These are phyloP conservation scores for Meandrina meandrites DNA, from an alignment of 92 coral and sea anemone genomes.

Conservation along the genomic window DNA sequence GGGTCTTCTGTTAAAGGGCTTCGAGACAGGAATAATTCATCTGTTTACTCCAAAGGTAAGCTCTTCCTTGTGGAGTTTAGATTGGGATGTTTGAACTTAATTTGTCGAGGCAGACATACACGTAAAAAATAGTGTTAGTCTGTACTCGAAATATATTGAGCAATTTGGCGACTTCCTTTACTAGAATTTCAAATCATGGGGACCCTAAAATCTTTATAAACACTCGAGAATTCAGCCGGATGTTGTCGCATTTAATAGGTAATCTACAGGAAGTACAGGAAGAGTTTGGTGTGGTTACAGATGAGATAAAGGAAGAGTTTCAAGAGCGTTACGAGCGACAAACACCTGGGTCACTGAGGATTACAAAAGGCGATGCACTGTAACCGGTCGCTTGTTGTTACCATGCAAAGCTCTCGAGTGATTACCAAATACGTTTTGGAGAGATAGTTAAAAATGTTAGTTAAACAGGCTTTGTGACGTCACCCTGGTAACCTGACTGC, in stretches of 20 bases:
- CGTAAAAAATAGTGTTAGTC: not conserved
- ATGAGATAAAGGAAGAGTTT: not conserved
- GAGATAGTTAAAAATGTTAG: no score
- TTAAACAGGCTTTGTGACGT: no score
- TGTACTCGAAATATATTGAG: not conserved
- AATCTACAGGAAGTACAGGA: not conserved
- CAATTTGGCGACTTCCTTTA: not conserved
- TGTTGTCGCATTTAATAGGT: not conserved
- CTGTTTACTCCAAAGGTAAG: slow-evolving; percentile 95
- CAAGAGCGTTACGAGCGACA: not conserved
- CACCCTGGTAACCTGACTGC: no score
- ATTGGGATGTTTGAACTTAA: not conserved
- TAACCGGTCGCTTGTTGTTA: no score
- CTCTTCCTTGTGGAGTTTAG: not conserved
- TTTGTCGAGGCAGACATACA: not conserved
- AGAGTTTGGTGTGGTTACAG: not conserved
- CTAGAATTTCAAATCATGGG: not conserved
- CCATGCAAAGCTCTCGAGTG: no score
- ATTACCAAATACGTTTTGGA: no score
- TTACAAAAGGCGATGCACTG: not conserved
- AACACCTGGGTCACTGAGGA: not conserved
- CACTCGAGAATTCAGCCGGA: not conserved
- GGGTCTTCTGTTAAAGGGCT: slow-evolving; percentile 83
- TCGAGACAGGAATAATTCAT: slow-evolving; percentile 77
- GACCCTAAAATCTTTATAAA: not conserved